Evolutionary conservation across 1,140 invertebrate genomes (phyloP).

Genomic region (Scaptomyza hsui): DNA sequence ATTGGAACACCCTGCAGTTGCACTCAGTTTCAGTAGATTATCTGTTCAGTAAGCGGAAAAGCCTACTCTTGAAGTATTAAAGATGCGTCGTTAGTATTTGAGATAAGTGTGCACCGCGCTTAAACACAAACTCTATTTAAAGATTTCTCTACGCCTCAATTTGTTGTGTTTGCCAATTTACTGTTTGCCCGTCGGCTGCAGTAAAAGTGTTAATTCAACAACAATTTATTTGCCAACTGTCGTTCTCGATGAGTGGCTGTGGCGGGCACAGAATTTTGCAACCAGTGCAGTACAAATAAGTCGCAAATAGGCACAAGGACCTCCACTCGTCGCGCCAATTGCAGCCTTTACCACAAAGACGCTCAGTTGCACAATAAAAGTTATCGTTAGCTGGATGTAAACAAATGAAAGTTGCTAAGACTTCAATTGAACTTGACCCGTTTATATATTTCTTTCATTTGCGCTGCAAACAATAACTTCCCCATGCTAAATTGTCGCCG

Average conservation of each 20-base stretch:
- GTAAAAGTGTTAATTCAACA: constrained; percentile 54
- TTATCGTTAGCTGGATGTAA: constrained; percentile 13
- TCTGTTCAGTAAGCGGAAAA: background rate
- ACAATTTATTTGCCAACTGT: constrained; percentile 32
- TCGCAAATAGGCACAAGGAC: constrained; percentile 71
- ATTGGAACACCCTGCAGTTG: background rate
- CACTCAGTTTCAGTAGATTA: background rate
- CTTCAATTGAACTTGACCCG: constrained; percentile 1
- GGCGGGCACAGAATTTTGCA: background rate
- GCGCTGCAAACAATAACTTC: too few species aligned
- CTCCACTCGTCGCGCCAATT: constrained; percentile 30
- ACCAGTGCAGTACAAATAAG: constrained; percentile 73
- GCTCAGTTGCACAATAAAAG: constrained; percentile 4
- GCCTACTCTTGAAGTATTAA: too few species aligned
- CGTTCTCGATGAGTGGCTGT: constrained; percentile 5
- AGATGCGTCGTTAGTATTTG: too few species aligned
- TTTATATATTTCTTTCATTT: background rate
- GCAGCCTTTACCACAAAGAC: constrained; percentile 46
- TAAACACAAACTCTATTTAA: background rate
- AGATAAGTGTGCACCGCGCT: too few species aligned
- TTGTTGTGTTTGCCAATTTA: constrained; percentile 8
- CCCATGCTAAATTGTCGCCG: constrained; percentile 47
- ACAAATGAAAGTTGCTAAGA: constrained; percentile 1
- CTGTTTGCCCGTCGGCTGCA: background rate
- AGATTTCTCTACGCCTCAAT: background rate